Base-by-base conservation (phyloP, 2,888 invertebrate genomes). In the Blomia tropicalis region DNA sequence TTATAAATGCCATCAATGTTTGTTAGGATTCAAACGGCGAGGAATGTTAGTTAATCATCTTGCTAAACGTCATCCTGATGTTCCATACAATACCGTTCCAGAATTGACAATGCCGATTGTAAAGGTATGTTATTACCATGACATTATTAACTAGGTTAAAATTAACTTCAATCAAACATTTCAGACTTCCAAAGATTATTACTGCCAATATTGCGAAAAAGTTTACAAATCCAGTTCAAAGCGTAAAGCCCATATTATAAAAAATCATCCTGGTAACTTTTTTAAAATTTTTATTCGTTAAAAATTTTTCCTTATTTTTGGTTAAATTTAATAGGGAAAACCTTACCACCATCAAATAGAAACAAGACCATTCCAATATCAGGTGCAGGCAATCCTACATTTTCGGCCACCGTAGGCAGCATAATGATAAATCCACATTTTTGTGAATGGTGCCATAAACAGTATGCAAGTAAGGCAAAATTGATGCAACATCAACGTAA, bases 41-140 rank as follows among this genome's bases (percentile, higher is more conserved):
- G 89, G 88, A 1, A 85, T 86, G 84, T 74, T 85, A 47, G 85
- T 85, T 2, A 90, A 89, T 74, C 89, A 90, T 73, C 74, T 88
- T 68, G 86, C 84, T 65, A 86, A 85, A 71, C 68, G 73, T 19
- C 76, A 76, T 67, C 76, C 76, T 17, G 83, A 67, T 82, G 85
- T 78, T 80, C 83, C 29, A 78, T 82, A 73, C 1, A 74, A 74
- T 44, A 69, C 71, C 4, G 82, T 82, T 36, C 84, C 81, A 19
- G 85, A 85, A 74, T 76, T 87, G 41, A 83, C 83, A 70, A 76
- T 84, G 66, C 88, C 89, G 0, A 83, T 89, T 69, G 75, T 85
- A 65, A 62, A 62, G 36, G 62, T 62, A 60, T 11, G 22, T 47
- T 22, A 19, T 25, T 14, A n/a, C 14, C 14, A n/a, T 25, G 51